These are phyloP conservation scores for Melanaphis sacchari DNA, from an alignment of 1,140 invertebrate species.

Conservation along the genomic window DNA sequence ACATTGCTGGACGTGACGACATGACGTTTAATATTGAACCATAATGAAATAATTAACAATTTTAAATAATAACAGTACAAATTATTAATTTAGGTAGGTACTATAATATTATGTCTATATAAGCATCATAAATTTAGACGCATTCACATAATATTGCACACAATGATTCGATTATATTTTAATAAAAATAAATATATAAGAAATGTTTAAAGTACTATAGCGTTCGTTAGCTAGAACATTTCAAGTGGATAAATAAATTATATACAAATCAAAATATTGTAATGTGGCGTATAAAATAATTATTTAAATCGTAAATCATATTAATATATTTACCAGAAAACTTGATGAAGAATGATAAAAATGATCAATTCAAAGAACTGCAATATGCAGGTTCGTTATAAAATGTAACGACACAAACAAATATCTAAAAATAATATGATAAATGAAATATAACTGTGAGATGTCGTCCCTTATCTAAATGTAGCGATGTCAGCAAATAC, in stretches of 20 bases:
- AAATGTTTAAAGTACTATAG: neutral
- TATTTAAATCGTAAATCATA: neutral
- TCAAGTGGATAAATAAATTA: neutral
- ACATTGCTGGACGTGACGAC: neutral
- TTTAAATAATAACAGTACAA: neutral
- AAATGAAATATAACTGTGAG: neutral
- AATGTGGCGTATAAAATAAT: neutral
- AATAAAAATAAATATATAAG: neutral
- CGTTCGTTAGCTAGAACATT: neutral
- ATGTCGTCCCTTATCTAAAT: neutral
- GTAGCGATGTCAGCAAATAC: neutral
- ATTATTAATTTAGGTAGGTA: neutral
- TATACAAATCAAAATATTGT: neutral
- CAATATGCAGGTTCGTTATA: neutral
- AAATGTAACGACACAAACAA: neutral
- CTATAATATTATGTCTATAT: too few relatives aligned
- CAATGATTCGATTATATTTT: neutral
- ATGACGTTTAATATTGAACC: neutral
- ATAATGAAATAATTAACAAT: neutral
- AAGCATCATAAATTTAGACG: neutral
- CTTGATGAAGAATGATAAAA: neutral
- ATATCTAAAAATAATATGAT: neutral
- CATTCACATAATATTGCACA: neutral
- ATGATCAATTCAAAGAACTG: neutral
- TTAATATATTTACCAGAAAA: neutral